Evolutionary conservation across 35 echinoderm and acorn worm species (phyloP), one percentile per base, ranked within the genome.

Genomic region (Strongylocentrotus purpuratus): DNA sequence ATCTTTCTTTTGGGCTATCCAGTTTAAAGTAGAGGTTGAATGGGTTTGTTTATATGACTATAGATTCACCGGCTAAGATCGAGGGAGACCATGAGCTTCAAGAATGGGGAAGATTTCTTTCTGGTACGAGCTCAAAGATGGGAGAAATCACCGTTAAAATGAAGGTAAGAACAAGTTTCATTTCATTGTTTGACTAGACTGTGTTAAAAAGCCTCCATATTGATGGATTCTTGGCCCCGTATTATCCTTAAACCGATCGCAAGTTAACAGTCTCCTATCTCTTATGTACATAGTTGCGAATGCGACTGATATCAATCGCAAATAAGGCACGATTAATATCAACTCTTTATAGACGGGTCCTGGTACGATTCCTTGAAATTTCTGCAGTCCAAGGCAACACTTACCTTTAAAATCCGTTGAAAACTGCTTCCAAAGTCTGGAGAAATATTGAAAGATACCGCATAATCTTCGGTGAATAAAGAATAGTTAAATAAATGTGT

Each of bases 81-180:
- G 93, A 61, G 20, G 78, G 32, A 22, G 96, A 97, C 60, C 46
- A 94, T 85, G 96, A 97, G 86, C n/a, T 97, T n/a, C 96, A 97
- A 86, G 95, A 96, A 12, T 96, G 92, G 95, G 96, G 95, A 10
- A 92, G 92, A 22, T 46, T 48, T 31, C 95, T 97, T 0, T 71
- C 92, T 48, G 92, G 31, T 0, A 45, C 92, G 31, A 32, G 18
- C 7, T 60, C 47, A 45, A 91, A 96, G 28, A 70, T 32, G 1
- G 92, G 95, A 20, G 85, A 93, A 58, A 46, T 58, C 33, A 58
- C 25, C 5, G 91, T 93, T 14, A 46, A n/a, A 58, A 93, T 93
- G 91, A 93, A 93, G 47, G 91, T 93, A 93, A 86, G 85, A 86
- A 33, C 28, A 41, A 35, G 87, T 32, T 1, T 35, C 2, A 89